Base-by-base conservation (phyloP, 2,113 vertebrate genomes). In the Isurus oxyrinchus region DNA sequence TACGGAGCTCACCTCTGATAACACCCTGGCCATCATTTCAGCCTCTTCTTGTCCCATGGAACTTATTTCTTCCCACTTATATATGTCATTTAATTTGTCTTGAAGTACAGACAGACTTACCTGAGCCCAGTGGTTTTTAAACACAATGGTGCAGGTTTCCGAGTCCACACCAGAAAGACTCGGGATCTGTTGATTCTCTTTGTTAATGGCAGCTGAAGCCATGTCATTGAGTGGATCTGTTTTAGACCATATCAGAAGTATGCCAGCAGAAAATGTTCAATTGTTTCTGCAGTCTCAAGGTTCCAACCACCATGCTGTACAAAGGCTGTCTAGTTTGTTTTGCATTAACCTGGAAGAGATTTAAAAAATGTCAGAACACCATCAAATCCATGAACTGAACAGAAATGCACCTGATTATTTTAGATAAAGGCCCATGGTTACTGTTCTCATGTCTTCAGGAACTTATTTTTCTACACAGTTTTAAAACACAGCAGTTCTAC, bases 71-170 rank as follows among this genome's bases (percentile, higher is more conserved):
- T 84, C 79, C n/a, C 14, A 44, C 44, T 35, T 84, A 72, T 31
- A 19, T 0, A 84, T 44, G n/a, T 19, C 5, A 84, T 44, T 44
- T 44, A 40, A 21, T 84, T 84, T 84, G 40, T 19, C 23, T 44
- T 44, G 40, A 23, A 5, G 40, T 49, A 84, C 81, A 91, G 31
- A 55, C 44, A 76, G 49, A 53, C 94, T 98, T 98, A 99, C 99
- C 99, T 99, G 99, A 88, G 98, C 98, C 99, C 99, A 99, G 98
- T 99, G 99, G 97, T 99, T 99, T 98, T 98, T 99, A 98, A 99
- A 99, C 87, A 99, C 99, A 96, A 99, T 99, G 98, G 99, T 99
- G 98, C 99, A 99, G 96, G 99, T 99, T 98, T 99, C 99, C 94
- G 99, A 99, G 97, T 99, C 99, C 97, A 99, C 99, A 97, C 98